Evolutionary conservation across 2,888 invertebrate genomes (phyloP).

Genomic region (Agonum fuliginosum): DNA sequence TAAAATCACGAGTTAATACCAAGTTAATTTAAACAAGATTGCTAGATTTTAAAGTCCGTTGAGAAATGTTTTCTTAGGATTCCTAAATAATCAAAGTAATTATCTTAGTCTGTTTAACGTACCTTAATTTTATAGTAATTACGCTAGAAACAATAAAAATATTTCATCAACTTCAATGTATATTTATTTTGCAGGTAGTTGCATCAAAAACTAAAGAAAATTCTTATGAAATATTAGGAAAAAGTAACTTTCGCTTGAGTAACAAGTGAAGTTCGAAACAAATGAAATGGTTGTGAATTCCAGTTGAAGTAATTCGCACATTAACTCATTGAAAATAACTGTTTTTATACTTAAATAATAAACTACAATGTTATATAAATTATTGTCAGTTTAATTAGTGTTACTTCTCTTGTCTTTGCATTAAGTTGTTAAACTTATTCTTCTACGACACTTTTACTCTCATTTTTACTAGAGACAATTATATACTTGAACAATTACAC

Average conservation of each 20-base stretch:
- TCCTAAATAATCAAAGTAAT: too few relatives aligned
- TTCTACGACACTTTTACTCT: neutral
- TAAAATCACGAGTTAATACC: too few relatives aligned
- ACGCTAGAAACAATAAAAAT: neutral
- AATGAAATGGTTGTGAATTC: slow-evolving; percentile 38
- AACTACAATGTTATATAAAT: slow-evolving; percentile 11
- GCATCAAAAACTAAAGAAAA: slow-evolving; percentile 8
- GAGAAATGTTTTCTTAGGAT: too few relatives aligned
- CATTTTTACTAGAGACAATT: neutral
- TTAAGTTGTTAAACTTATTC: neutral
- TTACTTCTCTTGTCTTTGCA: slow-evolving; percentile 8
- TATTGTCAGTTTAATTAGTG: slow-evolving; percentile 13
- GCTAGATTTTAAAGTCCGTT: too few relatives aligned
- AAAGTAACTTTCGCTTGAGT: slow-evolving; percentile 35
- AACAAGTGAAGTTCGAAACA: slow-evolving; percentile 21
- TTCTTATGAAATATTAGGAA: slow-evolving; percentile 29
- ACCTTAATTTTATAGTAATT: too few relatives aligned
- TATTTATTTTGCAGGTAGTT: neutral
- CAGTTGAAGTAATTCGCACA: slow-evolving; percentile 10
- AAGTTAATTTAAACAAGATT: too few relatives aligned
- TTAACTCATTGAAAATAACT: slow-evolving; percentile 21
- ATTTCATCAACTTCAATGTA: neutral
- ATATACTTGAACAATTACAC: too few relatives aligned
- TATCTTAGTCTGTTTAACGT: too few relatives aligned
- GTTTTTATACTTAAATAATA: slow-evolving; percentile 33